phyloP scores from a whole-genome alignment of 2,113 vertebrate species.

The Nerophis lumbriciformis region DNA sequence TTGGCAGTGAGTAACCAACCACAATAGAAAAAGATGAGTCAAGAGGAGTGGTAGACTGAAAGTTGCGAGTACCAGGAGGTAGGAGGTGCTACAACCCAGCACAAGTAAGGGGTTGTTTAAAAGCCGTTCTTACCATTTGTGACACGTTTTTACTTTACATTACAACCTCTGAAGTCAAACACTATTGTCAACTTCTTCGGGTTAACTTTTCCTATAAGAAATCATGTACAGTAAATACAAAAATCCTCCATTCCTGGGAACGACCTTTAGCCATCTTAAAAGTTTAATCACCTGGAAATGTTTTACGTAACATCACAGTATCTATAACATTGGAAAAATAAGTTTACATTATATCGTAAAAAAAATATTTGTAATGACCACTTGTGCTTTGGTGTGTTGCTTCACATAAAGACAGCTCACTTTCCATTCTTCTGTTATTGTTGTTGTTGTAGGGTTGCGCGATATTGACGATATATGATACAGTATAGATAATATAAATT shows the following conservation, averaged over 20 bases:
- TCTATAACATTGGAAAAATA: neutral
- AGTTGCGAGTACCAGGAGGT: conserved; percentile 19
- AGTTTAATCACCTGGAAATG: neutral
- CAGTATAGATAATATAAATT: too few relatives aligned
- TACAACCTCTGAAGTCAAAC: neutral
- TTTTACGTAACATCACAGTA: neutral
- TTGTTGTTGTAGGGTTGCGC: too few relatives aligned
- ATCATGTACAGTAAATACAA: neutral
- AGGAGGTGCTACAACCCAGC: conserved; percentile 18
- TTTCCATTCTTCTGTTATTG: too few relatives aligned
- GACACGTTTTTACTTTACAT: neutral
- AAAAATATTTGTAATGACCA: too few relatives aligned
- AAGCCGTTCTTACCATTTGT: too few relatives aligned
- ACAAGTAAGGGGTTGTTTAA: neutral
- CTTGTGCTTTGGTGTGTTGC: too few relatives aligned
- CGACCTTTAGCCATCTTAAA: neutral
- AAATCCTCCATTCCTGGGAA: neutral
- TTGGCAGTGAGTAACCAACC: conserved; percentile 14
- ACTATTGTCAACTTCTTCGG: neutral
- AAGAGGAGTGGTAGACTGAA: conserved; percentile 16
- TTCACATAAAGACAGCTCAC: too few relatives aligned
- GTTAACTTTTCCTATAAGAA: neutral
- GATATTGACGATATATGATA: too few relatives aligned
- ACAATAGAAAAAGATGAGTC: conserved; percentile 32
- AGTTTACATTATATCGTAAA: neutral